These are phyloP conservation scores for Zingel zingel DNA, from an alignment of 2,113 vertebrate species.

Conservation along the genomic window DNA sequence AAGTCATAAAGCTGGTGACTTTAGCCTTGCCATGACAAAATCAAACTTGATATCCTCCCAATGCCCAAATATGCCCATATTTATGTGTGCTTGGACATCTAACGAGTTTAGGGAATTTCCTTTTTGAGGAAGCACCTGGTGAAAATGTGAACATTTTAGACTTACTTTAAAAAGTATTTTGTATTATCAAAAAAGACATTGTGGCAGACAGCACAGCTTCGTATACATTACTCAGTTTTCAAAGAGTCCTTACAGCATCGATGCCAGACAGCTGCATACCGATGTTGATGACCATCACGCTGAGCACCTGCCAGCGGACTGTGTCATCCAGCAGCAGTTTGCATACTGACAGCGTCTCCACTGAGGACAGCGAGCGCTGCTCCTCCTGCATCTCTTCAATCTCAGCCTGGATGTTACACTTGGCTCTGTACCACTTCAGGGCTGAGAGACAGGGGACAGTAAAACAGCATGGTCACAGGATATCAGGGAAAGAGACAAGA, in stretches of 20 bases:
- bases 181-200: not conserved
- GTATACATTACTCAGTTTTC: not conserved
- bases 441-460: conserved; percentile 74
- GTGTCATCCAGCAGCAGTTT: conserved; percentile 84
- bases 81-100: not conserved
- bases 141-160: not conserved
- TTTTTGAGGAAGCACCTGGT: not conserved
- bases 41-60: not conserved
- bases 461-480: not conserved
- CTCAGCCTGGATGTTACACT: conserved; percentile 86
- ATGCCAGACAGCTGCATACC: conserved; percentile 95
- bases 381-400: conserved; percentile 93
- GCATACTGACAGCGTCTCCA: conserved; percentile 85
- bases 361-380: conserved; percentile 85
- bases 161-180: not conserved
- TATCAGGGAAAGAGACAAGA: not conserved
- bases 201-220: not conserved
- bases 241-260: conserved; percentile 87
- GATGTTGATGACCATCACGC: conserved; percentile 89
- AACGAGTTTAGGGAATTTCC: not conserved
- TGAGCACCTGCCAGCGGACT: conserved; percentile 89
- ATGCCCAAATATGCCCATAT: too few species aligned
- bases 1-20: not conserved
- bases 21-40: not conserved
- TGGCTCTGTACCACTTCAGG: conserved; percentile 86